Evolutionary conservation across 2,797 vertebrate genomes (phyloP), one percentile per base, ranked within the genome.

Genomic region (Otolemur crassicaudatus): DNA sequence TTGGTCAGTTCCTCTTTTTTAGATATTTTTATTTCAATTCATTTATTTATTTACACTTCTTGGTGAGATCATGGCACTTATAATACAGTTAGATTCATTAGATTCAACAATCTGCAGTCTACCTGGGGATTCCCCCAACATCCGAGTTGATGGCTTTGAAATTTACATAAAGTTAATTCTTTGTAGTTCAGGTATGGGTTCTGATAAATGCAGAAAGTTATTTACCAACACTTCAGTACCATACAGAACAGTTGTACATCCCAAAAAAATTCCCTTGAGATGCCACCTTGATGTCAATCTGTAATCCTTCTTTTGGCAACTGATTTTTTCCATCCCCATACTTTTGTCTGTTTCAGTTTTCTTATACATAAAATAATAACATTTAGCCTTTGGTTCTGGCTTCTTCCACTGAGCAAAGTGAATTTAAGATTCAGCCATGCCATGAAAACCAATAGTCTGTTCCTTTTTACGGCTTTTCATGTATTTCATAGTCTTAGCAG

Each of bases 151-250:
- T 87, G 84, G 40, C 49, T 83, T 87, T 90, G 63, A 9, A 84
- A 56, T 46, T 8, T 90, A 12, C 29, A 77, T n/a, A 43, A 73
- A 80, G 40, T 67, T 89, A 27, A 70, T 76, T 53, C 61, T 92
- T 60, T 56, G 29, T 72, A 16, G 0, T 31, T 29, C 10, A 22
- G 5, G 12, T 27, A 81, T 34, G 27, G 8, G 49, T 40, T 77
- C 49, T 72, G 37, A 95, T 53, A 92, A 77, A 58, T 11, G 27
- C n/a, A 63, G 1, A 27, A 29, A 40, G 9, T 69, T 63, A 56
- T 80, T 1, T 17, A 67, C 73, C 37, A 49, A 75, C 60, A 70
- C 16, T 40, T 31, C 27, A 69, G 5, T 27, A 63, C 20, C 53
- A 72, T 31, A 69, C 27, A 77, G 34, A 82, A 49, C 17, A 86